A percentile compares a stretch with the other conserved stretches of the same genome.
phyloP scores from a whole-genome alignment of 2,797 vertebrate species.

The Momotus momota region DNA sequence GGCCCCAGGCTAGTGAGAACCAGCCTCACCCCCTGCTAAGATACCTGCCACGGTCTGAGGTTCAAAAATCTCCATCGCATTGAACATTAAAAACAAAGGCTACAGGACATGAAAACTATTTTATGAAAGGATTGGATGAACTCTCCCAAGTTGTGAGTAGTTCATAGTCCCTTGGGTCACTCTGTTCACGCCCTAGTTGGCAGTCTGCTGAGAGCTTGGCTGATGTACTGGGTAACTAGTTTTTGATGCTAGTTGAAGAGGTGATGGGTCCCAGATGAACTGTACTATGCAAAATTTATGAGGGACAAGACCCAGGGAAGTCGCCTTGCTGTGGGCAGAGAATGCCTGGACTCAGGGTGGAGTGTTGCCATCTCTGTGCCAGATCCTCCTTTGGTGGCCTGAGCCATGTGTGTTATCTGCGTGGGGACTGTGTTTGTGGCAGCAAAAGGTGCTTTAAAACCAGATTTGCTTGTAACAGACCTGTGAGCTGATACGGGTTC shows the following conservation, averaged over 20 bases:
- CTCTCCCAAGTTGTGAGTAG: fast-evolving
- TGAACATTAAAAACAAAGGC: neutral
- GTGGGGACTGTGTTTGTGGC: fast-evolving
- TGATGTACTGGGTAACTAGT: fast-evolving
- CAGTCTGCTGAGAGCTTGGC: neutral
- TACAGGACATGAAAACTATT: fast-evolving
- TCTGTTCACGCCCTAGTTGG: fast-evolving
- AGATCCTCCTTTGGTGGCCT: neutral
- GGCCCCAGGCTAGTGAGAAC: neutral
- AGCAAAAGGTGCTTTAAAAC: fast-evolving
- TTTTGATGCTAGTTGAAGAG: neutral
- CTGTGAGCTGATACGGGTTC: fast-evolving
- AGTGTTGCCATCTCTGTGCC: neutral
- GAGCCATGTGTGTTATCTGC: fast-evolving
- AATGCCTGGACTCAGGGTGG: fast-evolving
- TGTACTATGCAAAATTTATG: neutral
- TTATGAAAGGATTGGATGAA: neutral
- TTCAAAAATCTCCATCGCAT: fast-evolving
- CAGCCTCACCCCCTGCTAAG: neutral
- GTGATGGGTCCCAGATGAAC: fast-evolving
- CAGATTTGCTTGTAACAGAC: neutral
- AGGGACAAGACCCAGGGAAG: no score
- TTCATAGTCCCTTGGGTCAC: fast-evolving
- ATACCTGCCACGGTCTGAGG: neutral
- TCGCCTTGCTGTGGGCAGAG: fast-evolving